A percentile compares a stretch with the other conserved stretches of the same genome.
phyloP scores from a whole-genome alignment of 2,888 invertebrate genomes.

The Scaeva pyrastri region DNA sequence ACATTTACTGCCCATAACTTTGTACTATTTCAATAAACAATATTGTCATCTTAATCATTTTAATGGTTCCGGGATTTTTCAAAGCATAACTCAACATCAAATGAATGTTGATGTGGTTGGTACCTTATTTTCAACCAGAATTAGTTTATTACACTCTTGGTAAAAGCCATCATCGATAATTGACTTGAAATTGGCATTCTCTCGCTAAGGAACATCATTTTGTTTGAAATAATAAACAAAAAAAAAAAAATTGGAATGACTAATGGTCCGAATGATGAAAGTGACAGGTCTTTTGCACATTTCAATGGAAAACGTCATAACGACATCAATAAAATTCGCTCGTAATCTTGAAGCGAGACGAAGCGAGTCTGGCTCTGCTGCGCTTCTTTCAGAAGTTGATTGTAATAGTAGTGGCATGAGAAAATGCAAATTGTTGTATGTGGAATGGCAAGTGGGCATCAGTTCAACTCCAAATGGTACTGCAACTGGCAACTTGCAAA shows the following conservation, averaged over 20 bases:
- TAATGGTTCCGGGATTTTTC: constrained; percentile 27
- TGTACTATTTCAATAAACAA: constrained; percentile 33
- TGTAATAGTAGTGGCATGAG: background rate
- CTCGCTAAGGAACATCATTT: constrained; percentile 61
- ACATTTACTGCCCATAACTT: constrained; percentile 44
- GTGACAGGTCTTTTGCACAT: constrained; percentile 67
- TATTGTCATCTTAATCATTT: constrained; percentile 38
- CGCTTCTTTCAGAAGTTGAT: constrained; percentile 5
- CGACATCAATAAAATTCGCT: constrained; percentile 74
- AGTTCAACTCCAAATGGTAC: background rate
- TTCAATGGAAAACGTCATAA: constrained; percentile 71
- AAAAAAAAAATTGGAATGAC: constrained; percentile 38
- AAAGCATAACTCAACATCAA: constrained; percentile 55
- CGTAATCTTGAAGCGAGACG: constrained; percentile 28
- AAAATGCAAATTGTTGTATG: constrained; percentile 64
- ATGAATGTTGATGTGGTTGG: background rate
- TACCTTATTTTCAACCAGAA: background rate
- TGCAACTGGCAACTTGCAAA: background rate
- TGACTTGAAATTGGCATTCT: constrained; percentile 69
- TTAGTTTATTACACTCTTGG: constrained; percentile 63
- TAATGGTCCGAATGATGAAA: constrained; percentile 67
- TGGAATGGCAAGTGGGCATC: constrained; percentile 4
- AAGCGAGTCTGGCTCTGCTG: background rate
- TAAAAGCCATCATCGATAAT: constrained; percentile 61
- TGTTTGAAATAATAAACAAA: background rate